A percentile compares a stretch with the other conserved stretches of the same genome.
Conservation (phyloP, 2,888 invertebrate genomes). For the Rhopalosiphum nymphaeae region DNA sequence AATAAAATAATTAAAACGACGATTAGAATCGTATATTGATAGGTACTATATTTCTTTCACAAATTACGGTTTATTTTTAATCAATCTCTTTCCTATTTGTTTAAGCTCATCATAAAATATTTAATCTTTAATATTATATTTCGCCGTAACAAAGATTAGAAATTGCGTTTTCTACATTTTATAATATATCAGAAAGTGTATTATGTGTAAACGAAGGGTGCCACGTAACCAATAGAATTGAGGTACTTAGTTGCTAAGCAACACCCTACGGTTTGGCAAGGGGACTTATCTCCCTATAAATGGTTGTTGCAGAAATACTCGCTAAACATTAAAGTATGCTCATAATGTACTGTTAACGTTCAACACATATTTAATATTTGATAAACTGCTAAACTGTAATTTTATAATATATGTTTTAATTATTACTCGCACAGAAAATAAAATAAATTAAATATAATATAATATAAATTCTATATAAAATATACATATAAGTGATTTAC, state of each 20-base stretch:
- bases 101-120: background rate
- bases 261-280: background rate
- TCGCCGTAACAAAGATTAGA: background rate
- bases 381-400: background rate
- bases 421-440: background rate
- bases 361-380: background rate
- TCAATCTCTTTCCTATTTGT: background rate
- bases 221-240: background rate
- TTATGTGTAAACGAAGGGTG: background rate
- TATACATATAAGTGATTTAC: background rate
- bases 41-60: no score
- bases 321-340: no score
- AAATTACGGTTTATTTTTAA: no score
- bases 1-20: no score
- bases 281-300: background rate
- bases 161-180: background rate
- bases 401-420: background rate
- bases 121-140: background rate
- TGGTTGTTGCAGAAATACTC: background rate
- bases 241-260: background rate
- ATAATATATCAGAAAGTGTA: background rate
- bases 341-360: background rate
- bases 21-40: no score
- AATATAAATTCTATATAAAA: background rate
- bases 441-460: no score